phyloP scores from a whole-genome alignment of 2,797 vertebrate species.

The Acomys russatus region DNA sequence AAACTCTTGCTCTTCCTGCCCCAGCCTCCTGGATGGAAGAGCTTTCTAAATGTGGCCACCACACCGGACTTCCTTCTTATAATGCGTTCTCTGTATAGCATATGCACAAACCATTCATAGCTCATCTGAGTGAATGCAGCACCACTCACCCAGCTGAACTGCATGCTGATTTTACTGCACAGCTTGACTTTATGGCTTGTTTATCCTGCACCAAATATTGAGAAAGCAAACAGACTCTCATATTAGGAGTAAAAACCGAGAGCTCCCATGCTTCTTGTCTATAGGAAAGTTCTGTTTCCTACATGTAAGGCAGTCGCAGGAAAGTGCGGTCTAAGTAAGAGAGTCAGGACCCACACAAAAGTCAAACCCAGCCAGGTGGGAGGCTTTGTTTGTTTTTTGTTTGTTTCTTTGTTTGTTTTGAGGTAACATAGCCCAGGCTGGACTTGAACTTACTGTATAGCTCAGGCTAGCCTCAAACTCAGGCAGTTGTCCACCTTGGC shows the following conservation, averaged over 20 bases:
- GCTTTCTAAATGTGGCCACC: background rate
- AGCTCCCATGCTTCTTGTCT: background rate
- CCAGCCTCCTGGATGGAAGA: background rate
- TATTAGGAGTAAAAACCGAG: background rate
- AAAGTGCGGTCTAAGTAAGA: slow-evolving; percentile 29
- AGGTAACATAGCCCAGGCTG: background rate
- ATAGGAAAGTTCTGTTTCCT: slow-evolving; percentile 2
- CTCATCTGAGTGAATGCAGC: background rate
- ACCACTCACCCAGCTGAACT: background rate
- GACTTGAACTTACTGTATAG: background rate
- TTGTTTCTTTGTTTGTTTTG: background rate
- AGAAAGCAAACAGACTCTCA: background rate
- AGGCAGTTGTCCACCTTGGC: background rate
- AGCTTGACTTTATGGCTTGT: slow-evolving; percentile 44
- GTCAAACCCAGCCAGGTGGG: slow-evolving; percentile 9
- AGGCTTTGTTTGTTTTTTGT: background rate
- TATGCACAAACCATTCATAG: background rate
- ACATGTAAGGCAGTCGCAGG: slow-evolving; percentile 12
- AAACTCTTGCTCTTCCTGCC: background rate
- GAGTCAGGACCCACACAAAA: background rate
- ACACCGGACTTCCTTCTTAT: background rate
- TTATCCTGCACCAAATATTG: slow-evolving; percentile 33
- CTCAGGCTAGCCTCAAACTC: background rate
- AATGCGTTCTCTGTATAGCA: background rate
- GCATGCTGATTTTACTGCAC: background rate